Evolutionary conservation across 30 jellyfish, hydroid and myxozoan genomes (phyloP).

Genomic region (Catostylus mosaicus): DNA sequence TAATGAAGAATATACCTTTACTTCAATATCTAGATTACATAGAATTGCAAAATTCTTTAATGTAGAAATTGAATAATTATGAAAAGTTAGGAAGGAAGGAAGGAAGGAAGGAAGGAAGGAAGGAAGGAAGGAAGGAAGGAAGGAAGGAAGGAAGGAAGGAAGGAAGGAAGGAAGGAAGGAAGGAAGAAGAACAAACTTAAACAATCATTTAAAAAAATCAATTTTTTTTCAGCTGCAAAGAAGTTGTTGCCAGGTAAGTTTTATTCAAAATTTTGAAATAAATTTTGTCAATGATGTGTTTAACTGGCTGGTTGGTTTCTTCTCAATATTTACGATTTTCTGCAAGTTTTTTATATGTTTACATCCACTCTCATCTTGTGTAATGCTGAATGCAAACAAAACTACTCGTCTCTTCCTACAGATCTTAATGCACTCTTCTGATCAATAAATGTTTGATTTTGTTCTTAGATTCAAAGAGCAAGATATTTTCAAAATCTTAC

Average conservation of each 20-base stretch:
- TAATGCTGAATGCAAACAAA: neutral
- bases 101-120: constrained; percentile 1
- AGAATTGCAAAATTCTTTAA: neutral
- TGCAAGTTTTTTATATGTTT: neutral
- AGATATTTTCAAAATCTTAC: constrained; percentile 25
- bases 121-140: constrained; percentile 1
- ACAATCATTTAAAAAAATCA: too few relatives aligned
- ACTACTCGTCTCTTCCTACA: neutral
- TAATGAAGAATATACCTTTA: neutral
- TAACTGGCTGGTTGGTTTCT: neutral
- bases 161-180: constrained; percentile 3
- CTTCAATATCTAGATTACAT: neutral
- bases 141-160: neutral
- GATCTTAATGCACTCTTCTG: neutral
- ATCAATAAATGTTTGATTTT: neutral
- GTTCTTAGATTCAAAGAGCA: constrained; percentile 56
- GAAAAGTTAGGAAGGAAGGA: neutral
- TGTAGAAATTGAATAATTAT: too few relatives aligned
- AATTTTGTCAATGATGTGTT: neutral
- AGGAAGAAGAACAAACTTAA: too few relatives aligned
- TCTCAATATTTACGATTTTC: neutral
- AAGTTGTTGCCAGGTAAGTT: constrained; percentile 85
- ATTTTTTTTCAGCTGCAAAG: constrained; percentile 87
- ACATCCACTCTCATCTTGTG: neutral
- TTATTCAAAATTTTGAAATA: neutral